Conservation (phyloP, 2,113 vertebrate genomes). For the Felis catus region DNA sequence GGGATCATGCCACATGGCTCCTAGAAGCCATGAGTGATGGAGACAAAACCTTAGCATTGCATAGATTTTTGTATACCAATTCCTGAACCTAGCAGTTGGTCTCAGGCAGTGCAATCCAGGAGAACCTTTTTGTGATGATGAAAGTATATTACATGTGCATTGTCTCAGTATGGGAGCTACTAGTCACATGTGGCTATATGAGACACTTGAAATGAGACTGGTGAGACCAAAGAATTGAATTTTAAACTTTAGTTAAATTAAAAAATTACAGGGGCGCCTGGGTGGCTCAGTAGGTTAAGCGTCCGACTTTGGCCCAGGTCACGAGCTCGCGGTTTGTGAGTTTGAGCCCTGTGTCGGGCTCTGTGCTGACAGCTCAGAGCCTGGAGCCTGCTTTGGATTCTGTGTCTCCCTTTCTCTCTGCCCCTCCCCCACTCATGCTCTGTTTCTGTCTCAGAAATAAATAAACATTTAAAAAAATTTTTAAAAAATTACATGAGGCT, state of each 20-base stretch:
- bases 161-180: background rate
- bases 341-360: no score
- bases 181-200: background rate
- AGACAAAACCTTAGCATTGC: background rate
- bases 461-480: no score
- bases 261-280: background rate
- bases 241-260: constrained; percentile 39
- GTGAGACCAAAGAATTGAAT: background rate
- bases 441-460: no score
- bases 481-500: background rate
- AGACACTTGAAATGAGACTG: constrained; percentile 6
- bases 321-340: no score
- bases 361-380: no score
- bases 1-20: background rate
- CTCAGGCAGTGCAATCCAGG: background rate
- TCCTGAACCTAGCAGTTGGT: background rate
- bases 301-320: no score
- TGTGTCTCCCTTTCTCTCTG: no score
- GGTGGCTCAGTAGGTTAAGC: no score
- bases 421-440: no score
- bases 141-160: background rate
- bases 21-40: background rate
- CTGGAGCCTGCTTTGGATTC: no score
- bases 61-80: background rate
- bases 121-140: background rate